Evolutionary conservation across 1,140 invertebrate species (phyloP).

Genomic region (Drosophila triauraria): DNA sequence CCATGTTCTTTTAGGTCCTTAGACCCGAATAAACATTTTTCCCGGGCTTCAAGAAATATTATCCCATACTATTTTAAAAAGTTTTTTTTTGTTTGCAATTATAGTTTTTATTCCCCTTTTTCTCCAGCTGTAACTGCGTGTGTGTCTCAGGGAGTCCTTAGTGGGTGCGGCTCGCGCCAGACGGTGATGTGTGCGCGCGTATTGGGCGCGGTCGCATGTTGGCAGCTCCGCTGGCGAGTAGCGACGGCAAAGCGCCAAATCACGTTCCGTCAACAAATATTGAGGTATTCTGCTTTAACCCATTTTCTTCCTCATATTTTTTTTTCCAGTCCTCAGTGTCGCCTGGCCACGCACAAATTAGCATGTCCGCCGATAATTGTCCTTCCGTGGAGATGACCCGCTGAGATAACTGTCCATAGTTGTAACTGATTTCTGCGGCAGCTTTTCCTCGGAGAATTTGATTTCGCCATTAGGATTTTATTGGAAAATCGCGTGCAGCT

Average conservation of each 20-base stretch:
- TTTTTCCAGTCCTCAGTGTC: slow-evolving; percentile 8
- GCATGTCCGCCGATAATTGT: slow-evolving; percentile 84
- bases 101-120: background rate
- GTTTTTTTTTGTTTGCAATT: no score
- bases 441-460: slow-evolving; percentile 50
- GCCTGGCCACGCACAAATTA: slow-evolving; percentile 75
- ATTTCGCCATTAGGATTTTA: slow-evolving; percentile 73
- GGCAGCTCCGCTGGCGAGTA: slow-evolving; percentile 2
- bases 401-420: slow-evolving; percentile 82
- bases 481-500: slow-evolving; percentile 69
- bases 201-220: slow-evolving; percentile 57
- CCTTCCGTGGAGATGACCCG: slow-evolving; percentile 83
- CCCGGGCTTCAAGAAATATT: no score
- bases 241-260: slow-evolving; percentile 75
- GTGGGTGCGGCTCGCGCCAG: slow-evolving; percentile 23
- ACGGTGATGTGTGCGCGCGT: slow-evolving; percentile 24
- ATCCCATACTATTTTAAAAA: background rate
- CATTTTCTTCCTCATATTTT: slow-evolving; percentile 22
- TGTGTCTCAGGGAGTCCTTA: background rate
- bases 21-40: no score
- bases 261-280: slow-evolving; percentile 83
- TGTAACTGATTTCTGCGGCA: slow-evolving; percentile 75
- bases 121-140: slow-evolving; percentile 13
- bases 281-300: slow-evolving; percentile 84
- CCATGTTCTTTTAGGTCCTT: no score